Percentiles rank a stretch among this genome's conserved stretches.
phyloP scores from a whole-genome alignment of 2,797 vertebrate genomes.

The Poecilia gillii region DNA sequence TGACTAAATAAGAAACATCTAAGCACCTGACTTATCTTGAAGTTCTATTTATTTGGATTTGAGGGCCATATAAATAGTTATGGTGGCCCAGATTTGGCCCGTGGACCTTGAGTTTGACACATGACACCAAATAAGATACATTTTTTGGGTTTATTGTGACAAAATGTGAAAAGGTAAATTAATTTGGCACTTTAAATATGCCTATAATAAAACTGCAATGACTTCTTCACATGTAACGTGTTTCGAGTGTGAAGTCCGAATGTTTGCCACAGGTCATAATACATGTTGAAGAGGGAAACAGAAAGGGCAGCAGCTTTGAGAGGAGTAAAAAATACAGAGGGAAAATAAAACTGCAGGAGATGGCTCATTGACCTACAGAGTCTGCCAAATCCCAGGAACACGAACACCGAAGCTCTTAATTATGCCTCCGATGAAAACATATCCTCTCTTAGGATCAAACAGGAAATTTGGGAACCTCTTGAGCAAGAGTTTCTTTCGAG shows the following conservation, averaged over 20 bases:
- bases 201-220: conserved; percentile 35
- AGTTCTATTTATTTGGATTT: no score
- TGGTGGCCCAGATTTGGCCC: no score
- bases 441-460: conserved; percentile 8
- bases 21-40: no score
- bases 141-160: background rate
- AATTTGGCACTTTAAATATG: conserved; percentile 20
- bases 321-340: conserved; percentile 68
- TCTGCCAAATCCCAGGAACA: conserved; percentile 67
- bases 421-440: conserved; percentile 3
- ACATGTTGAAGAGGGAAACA: conserved; percentile 60
- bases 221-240: conserved; percentile 14
- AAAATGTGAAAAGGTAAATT: background rate
- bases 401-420: conserved; percentile 27
- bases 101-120: background rate
- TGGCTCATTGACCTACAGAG: conserved; percentile 66
- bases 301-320: conserved; percentile 70
- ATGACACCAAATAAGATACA: background rate
- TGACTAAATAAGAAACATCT: no score
- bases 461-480: conserved; percentile 36
- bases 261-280: conserved; percentile 40
- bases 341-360: conserved; percentile 60
- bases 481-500: conserved; percentile 22
- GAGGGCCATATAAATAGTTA: no score
- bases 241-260: conserved; percentile 27